Conservation (phyloP, 1,140 invertebrate species). For the Bombus ignitus region DNA sequence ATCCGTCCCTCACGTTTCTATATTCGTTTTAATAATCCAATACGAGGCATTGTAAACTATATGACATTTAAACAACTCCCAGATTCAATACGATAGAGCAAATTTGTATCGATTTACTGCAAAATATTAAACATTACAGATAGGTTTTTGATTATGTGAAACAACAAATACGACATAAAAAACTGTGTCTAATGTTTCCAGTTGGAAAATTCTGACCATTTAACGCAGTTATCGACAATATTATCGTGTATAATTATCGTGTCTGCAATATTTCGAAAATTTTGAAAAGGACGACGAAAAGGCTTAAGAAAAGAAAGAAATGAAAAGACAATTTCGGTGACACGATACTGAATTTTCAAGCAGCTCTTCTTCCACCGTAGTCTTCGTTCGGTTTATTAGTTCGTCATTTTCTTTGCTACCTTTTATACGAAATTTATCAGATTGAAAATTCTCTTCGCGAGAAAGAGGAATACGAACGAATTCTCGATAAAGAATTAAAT, state of each 20-base stretch:
- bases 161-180: not conserved
- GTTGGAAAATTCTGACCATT: not conserved
- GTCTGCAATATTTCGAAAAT: too few relatives aligned
- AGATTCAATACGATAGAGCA: not conserved
- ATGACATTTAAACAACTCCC: not conserved
- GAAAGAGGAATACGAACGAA: not conserved
- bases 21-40: conserved; percentile 1
- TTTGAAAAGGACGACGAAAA: too few relatives aligned
- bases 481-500: not conserved
- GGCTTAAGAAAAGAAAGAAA: not conserved
- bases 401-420: too few relatives aligned
- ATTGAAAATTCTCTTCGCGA: not conserved
- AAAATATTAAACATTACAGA: not conserved
- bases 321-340: not conserved
- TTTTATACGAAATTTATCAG: not conserved
- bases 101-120: not conserved
- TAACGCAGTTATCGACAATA: too few relatives aligned
- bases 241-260: too few relatives aligned
- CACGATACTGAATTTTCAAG: not conserved
- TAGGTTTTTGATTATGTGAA: not conserved
- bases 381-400: not conserved
- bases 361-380: not conserved
- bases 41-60: not conserved
- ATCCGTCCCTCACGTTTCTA: not conserved
- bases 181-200: not conserved